Evolutionary conservation across 2,113 vertebrate species (phyloP).

Genomic region (Calypte anna): DNA sequence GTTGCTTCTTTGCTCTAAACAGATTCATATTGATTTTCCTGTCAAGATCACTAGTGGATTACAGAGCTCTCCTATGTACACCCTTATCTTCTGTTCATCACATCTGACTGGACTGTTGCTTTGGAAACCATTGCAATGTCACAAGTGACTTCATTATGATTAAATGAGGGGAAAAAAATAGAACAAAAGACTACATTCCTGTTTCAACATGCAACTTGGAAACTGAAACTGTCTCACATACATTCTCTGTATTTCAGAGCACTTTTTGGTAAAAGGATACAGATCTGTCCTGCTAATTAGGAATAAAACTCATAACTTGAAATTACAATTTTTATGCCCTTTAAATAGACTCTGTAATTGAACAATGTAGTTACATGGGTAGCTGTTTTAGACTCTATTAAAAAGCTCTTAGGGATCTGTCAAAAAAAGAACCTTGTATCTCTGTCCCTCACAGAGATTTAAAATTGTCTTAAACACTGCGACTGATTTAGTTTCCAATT

Average conservation of each 20-base stretch:
- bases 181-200: conserved; percentile 68
- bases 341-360: background rate
- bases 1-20: background rate
- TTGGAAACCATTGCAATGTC: conserved; percentile 44
- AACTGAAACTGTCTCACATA: conserved; percentile 46
- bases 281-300: background rate
- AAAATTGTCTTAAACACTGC: background rate
- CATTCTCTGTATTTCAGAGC: background rate
- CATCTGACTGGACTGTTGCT: conserved; percentile 66
- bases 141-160: conserved; percentile 69
- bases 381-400: background rate
- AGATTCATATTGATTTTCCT: background rate
- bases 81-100: conserved; percentile 58
- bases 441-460: background rate
- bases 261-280: background rate
- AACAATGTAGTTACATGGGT: background rate
- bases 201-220: conserved; percentile 54
- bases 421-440: background rate
- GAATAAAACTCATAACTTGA: background rate
- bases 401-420: background rate
- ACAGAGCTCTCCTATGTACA: background rate
- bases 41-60: background rate
- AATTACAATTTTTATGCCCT: background rate
- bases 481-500: background rate
- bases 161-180: conserved; percentile 65